Evolutionary conservation across 2,888 invertebrate genomes (phyloP).

Genomic region (Boloria euphrosyne): DNA sequence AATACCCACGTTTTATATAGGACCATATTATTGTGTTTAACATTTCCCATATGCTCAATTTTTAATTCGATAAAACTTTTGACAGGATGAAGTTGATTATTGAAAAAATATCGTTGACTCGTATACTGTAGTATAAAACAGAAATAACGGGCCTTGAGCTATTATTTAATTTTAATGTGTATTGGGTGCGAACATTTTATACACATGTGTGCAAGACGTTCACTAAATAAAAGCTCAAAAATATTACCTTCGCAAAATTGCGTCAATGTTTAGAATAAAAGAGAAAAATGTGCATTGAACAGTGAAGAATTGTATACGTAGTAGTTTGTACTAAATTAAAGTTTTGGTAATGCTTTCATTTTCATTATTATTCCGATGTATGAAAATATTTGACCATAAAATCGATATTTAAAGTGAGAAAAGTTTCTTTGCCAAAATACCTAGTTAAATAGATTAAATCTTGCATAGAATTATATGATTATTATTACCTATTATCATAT

Average conservation of each 20-base stretch:
- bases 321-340: too few species aligned
- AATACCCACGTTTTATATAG: too few species aligned
- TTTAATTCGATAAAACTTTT: slow-evolving; percentile 21
- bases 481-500: too few species aligned
- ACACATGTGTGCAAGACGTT: slow-evolving; percentile 31
- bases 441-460: too few species aligned
- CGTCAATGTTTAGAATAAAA: slow-evolving; percentile 23
- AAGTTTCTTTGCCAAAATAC: too few species aligned
- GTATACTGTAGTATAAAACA: slow-evolving; percentile 52
- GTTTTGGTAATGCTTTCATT: too few species aligned
- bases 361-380: too few species aligned
- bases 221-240: slow-evolving; percentile 27
- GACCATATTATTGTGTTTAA: neutral
- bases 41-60: slow-evolving; percentile 3
- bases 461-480: too few species aligned
- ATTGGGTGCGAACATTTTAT: slow-evolving; percentile 47
- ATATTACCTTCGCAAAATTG: slow-evolving; percentile 26
- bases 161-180: slow-evolving; percentile 76
- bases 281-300: slow-evolving; percentile 3
- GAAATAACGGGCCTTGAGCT: slow-evolving; percentile 75
- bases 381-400: too few species aligned
- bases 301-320: too few species aligned
- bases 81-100: slow-evolving; percentile 39
- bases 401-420: too few species aligned
- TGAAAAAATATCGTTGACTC: slow-evolving; percentile 35